Evolutionary conservation across 1,140 invertebrate genomes (phyloP), one percentile per base, ranked within the genome.

Genomic region (Caenorhabditis briggsae): DNA sequence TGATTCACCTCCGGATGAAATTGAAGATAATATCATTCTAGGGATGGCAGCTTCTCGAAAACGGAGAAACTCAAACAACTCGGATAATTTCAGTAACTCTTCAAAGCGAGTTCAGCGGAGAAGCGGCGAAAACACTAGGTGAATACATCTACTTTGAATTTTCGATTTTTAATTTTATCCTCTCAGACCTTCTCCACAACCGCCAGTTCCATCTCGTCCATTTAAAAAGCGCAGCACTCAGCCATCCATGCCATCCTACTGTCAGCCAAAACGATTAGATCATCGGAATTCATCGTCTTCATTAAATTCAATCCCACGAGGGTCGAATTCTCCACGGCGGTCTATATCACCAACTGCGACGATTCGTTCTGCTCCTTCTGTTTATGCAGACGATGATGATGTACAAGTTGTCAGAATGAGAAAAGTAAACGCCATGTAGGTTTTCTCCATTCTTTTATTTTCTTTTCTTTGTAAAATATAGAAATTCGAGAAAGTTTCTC

Each of bases 11-110:
- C 46, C 70, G 11, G 46, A 78, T 25, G 70, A 78, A 8, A n/a
- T 25, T 11, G 70, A 78, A n/a, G 70, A 78, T 78, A 20, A 20
- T 11, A 50, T 50, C 5, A 78, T 78, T 23, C 18, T 50, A 6
- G 46, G 9, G 11, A n/a, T 2, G n/a, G 43, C 70, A 12, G 70
- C 70, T 20, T 78, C 70, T 12, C n/a, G 70, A 78, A 78, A 78
- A 78, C 70, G 70, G 12, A 43, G 46, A 50, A 53, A 20, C 23
- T 78, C 46, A 53, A 78, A 53, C n/a, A 53, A 50, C 12, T 23
- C n/a, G 3, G 70, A 78, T 12, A 20, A 50, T 9, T 25, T 23
- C 12, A 23, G 8, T 5, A 78, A 50, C 12, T 9, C 18, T n/a
- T 11, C 46, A 12, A 78, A 78, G 50, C 12, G 70, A 50, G 50